These are phyloP conservation scores for Pteronura brasiliensis DNA, from an alignment of 2,113 vertebrate species.

Conservation along the genomic window DNA sequence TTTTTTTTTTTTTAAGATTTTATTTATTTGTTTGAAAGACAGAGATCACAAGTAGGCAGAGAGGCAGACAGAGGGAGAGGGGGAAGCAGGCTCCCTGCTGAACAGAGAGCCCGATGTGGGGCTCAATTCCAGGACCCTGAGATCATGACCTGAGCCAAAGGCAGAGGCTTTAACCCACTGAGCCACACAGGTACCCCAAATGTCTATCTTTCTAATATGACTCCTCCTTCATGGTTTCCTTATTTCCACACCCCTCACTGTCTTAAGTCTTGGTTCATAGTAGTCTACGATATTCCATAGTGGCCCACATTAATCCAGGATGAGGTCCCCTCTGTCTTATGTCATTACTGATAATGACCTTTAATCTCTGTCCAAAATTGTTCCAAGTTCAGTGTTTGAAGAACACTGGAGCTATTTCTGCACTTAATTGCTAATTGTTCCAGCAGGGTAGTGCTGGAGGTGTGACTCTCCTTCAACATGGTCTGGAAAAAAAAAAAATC, in stretches of 20 bases:
- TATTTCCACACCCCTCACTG: fast-evolving
- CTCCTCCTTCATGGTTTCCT: fast-evolving
- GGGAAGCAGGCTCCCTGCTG: too few relatives aligned
- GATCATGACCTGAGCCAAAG: too few relatives aligned
- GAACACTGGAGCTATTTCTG: neutral
- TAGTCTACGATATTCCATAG: fast-evolving
- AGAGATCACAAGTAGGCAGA: too few relatives aligned
- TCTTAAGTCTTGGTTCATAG: fast-evolving
- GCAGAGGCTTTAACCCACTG: too few relatives aligned
- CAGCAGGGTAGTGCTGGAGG: neutral
- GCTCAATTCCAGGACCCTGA: too few relatives aligned
- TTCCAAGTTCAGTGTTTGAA: neutral
- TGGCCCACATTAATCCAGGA: fast-evolving
- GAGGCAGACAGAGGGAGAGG: too few relatives aligned
- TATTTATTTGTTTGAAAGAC: too few relatives aligned
- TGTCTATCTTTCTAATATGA: too few relatives aligned
- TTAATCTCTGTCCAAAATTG: neutral
- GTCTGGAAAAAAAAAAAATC: neutral
- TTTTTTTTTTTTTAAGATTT: too few relatives aligned
- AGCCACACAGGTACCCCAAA: too few relatives aligned
- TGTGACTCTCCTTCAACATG: neutral
- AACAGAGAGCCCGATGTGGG: too few relatives aligned
- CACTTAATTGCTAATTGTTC: constrained; percentile 15
- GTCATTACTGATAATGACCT: fast-evolving
- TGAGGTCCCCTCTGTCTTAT: fast-evolving